These are phyloP conservation scores for Pitta sordida DNA, from an alignment of 2,113 vertebrate species.

Conservation along the genomic window DNA sequence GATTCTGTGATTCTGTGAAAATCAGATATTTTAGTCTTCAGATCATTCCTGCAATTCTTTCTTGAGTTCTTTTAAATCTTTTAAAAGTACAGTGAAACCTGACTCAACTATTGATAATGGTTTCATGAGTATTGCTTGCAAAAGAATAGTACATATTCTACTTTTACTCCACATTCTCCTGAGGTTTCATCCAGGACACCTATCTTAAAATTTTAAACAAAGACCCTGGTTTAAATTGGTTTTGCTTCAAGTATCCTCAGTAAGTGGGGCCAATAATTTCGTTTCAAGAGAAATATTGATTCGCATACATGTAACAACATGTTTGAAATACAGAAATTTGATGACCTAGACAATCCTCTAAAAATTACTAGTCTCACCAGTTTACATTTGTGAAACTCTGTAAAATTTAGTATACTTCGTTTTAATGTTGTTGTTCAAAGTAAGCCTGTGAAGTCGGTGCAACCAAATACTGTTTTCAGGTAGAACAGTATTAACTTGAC, in stretches of 20 bases:
- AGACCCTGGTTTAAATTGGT: background rate
- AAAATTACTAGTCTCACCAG: background rate
- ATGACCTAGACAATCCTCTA: background rate
- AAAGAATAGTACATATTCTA: background rate
- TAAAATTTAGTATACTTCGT: background rate
- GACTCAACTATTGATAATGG: background rate
- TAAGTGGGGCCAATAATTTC: background rate
- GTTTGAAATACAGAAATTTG: background rate
- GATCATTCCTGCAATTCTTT: background rate
- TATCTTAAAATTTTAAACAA: background rate
- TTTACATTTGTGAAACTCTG: background rate
- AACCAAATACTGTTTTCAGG: background rate
- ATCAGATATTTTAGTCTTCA: background rate
- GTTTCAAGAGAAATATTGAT: background rate
- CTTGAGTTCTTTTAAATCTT: background rate
- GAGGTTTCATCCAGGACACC: background rate
- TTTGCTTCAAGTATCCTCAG: background rate
- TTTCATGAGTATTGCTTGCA: background rate
- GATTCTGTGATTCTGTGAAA: too few species aligned
- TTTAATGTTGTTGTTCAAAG: background rate
- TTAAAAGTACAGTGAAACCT: background rate
- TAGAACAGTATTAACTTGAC: background rate
- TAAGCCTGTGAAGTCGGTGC: background rate
- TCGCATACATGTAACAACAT: background rate
- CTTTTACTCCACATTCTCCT: background rate